Evolutionary conservation across 2,888 invertebrate genomes (phyloP), one percentile per base, ranked within the genome.

Genomic region (Ceramica pisi): DNA sequence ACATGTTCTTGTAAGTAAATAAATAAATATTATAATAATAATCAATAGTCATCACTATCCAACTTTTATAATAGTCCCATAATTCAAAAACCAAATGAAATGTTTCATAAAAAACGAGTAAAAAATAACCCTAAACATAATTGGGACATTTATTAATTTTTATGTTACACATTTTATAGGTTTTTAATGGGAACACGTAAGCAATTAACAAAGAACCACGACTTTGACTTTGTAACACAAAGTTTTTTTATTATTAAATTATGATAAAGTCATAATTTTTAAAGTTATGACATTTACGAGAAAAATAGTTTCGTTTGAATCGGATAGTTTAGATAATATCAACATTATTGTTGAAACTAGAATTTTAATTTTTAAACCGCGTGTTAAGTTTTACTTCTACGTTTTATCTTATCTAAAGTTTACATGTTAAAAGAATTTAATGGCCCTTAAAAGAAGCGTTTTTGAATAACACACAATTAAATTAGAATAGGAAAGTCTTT

Each of bases 121-220:
- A 71, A 63, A 61, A 51, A 46, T 48, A 51, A 61, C 56, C 55
- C 9, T 41, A 57, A 53, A 63, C 41, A 60, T 80, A 83, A 83
- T 67, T 71, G 75, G 75, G 55, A 62, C 51, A 62, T 80, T 71
- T 81, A 88, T 87, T 82, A 84, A 80, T 83, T 82, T 82, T 83
- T 76, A 86, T 64, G 74, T 71, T 74, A 60, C 26, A 23, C 38
- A 46, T 85, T 87, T 89, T 86, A 89, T 81, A 81, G 78, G 31
- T 75, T 85, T 87, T 87, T 87, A 82, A 88, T 86, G 83, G 75
- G 53, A 63, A 76, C 65, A 72, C 70, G 53, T 70, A 35, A 66
- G 80, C 72, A 84, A 86, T 88, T 83, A 81, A 78, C 66, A 57
- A 56, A 71, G 61, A 69, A 82, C 75, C 78, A 81, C 62, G 57